These are phyloP conservation scores for Choloepus hoffmanni DNA, from an alignment of 2,113 vertebrate species.

Conservation along the genomic window DNA sequence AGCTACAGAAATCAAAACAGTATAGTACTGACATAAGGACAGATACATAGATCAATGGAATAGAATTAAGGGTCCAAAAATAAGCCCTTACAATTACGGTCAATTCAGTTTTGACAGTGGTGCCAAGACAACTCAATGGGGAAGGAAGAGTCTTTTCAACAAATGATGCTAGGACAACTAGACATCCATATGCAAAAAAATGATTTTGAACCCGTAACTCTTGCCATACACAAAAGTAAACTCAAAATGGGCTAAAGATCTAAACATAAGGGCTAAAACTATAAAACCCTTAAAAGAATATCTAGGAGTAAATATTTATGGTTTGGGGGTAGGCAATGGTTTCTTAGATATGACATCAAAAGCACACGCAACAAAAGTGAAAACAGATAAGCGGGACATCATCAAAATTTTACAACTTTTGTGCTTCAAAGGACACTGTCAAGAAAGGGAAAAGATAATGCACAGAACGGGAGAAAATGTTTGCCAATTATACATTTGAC, in stretches of 20 bases:
- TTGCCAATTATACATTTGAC: background rate
- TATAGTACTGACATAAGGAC: background rate
- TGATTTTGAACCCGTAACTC: background rate
- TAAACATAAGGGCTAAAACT: too few species aligned
- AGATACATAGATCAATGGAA: background rate
- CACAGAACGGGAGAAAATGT: background rate
- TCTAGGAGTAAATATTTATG: too few species aligned
- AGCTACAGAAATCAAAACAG: conserved; percentile 14
- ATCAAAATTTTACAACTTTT: background rate
- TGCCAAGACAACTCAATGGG: background rate
- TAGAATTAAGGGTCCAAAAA: background rate
- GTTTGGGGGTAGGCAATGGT: too few species aligned
- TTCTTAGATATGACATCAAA: too few species aligned
- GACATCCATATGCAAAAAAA: background rate
- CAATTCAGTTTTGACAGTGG: background rate
- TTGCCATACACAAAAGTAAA: background rate
- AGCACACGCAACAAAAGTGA: background rate
- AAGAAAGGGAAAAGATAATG: background rate
- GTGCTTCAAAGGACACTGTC: background rate
- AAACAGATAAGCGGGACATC: background rate
- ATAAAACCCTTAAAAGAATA: too few species aligned
- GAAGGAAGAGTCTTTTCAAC: background rate
- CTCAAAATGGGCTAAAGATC: too few species aligned
- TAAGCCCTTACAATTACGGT: too few species aligned
- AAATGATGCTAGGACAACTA: background rate